Conservation (phyloP, 2,113 vertebrate genomes). For the Crotalus tigris region DNA sequence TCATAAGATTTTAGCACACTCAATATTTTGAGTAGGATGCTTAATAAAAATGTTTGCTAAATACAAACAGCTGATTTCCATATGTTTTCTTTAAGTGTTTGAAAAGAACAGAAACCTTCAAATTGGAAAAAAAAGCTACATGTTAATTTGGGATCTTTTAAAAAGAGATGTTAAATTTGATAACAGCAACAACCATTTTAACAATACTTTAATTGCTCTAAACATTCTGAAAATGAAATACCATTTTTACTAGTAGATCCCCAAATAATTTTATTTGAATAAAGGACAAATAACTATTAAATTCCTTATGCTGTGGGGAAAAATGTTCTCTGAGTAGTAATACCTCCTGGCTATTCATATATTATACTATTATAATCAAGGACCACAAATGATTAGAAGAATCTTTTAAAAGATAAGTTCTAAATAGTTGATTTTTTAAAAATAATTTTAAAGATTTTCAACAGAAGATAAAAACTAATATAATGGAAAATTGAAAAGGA, state of each 20-base stretch:
- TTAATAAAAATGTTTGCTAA: conserved; percentile 44
- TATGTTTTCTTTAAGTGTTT: conserved; percentile 41
- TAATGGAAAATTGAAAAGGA: neutral
- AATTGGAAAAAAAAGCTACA: conserved; percentile 37
- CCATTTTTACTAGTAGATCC: neutral
- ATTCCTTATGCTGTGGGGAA: neutral
- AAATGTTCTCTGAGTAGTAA: neutral
- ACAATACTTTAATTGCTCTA: neutral
- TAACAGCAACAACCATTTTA: conserved; percentile 16
- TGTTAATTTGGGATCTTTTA: conserved; percentile 32
- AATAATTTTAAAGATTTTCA: neutral
- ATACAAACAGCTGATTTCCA: conserved; percentile 46
- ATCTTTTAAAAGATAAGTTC: neutral
- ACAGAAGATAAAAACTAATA: neutral
- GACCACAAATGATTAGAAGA: neutral
- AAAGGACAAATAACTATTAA: neutral
- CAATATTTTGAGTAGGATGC: conserved; percentile 44
- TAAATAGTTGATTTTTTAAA: neutral
- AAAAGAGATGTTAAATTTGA: conserved; percentile 9
- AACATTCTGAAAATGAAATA: neutral
- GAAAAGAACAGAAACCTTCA: conserved; percentile 49
- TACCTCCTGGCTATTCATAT: neutral
- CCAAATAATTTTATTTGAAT: neutral
- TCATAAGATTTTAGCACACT: conserved; percentile 53
- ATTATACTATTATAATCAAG: neutral